Base-by-base conservation (phyloP, 2,888 invertebrate species). In the Neoitamus cyanurus region DNA sequence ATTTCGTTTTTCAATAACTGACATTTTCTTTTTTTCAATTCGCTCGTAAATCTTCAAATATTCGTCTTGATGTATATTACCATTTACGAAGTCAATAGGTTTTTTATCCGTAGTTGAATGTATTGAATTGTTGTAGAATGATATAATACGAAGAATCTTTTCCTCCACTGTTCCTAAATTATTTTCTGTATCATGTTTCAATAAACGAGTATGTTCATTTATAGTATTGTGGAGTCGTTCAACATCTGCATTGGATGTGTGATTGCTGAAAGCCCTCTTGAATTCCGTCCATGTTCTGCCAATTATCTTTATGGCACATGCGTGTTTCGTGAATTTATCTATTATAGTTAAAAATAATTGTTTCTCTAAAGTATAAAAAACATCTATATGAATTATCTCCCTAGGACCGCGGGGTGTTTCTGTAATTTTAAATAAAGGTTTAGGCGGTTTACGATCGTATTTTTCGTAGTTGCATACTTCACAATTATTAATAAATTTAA, bases 341-440 rank as follows among this genome's bases (percentile, higher is more conserved):
- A 86, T 85, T 6, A 85, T n/a, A 1, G 83, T 86, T 13, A 86
- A 3, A 48, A n/a, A n/a, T n/a, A n/a, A n/a, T n/a, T n/a, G n/a
- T n/a, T n/a, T n/a, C n/a, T n/a, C n/a, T n/a, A n/a, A 85, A 11
- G 15, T 75, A 37, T 84, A 84, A 31, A 84, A 85, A 11, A 85
- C 84, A 13, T 85, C 85, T 36, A 84, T 11, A 37, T 85, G 84
- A 30, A 85, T 37, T 4, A 84, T 70, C 84, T 84, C 28, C 1
- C 25, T 28, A 4, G 84, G 80, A 46, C 37, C 78, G 1, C 11
- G 2, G 1, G 83, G 75, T 0, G 83, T 84, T 83, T 83, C 83
- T 4, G 83, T 83, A 0, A 83, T 4, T 46, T 82, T 73, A 30
- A 75, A 73, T 68, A 48, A 48, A 6, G 48, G 48, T 48, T 48